Percentiles rank a stretch among this genome's conserved stretches.
phyloP scores from a whole-genome alignment of 2,888 invertebrate species.

The Andrena flavipes region DNA sequence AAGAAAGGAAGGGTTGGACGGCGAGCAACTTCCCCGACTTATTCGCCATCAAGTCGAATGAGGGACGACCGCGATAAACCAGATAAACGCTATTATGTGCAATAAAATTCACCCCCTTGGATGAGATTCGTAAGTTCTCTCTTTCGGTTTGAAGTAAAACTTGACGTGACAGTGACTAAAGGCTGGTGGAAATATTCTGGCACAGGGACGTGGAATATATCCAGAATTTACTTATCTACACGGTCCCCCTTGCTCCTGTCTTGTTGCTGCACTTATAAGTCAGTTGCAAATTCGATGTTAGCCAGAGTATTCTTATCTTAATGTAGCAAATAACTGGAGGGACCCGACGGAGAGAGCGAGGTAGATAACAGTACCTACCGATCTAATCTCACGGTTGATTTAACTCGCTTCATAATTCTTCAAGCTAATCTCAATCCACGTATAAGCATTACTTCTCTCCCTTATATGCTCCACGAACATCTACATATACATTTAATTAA shows the following conservation, averaged over 20 bases:
- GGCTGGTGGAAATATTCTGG: background rate
- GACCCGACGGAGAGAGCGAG: slow-evolving; percentile 74
- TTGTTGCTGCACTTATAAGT: slow-evolving; percentile 67
- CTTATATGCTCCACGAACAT: slow-evolving; percentile 67
- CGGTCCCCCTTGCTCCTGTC: slow-evolving; percentile 24
- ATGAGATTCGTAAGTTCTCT: slow-evolving; percentile 33
- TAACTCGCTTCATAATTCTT: slow-evolving; percentile 84
- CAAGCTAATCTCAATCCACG: slow-evolving; percentile 83
- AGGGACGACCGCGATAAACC: slow-evolving; percentile 44
- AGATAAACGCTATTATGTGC: slow-evolving; percentile 31
- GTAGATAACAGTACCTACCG: slow-evolving; percentile 82
- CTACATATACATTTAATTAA: slow-evolving; percentile 82
- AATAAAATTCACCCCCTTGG: slow-evolving; percentile 39
- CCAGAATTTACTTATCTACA: slow-evolving; percentile 7
- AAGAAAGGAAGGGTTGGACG: slow-evolving; percentile 28
- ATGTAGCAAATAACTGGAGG: slow-evolving; percentile 82
- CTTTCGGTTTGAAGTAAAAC: slow-evolving; percentile 14
- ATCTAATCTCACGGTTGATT: slow-evolving; percentile 84
- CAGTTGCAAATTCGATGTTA: slow-evolving; percentile 72
- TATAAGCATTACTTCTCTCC: slow-evolving; percentile 79
- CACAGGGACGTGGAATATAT: background rate
- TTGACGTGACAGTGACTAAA: background rate
- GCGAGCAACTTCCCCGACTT: slow-evolving; percentile 10
- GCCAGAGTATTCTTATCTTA: slow-evolving; percentile 79
- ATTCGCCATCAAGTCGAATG: slow-evolving; percentile 16